Conservation (phyloP, 1,140 invertebrate genomes). For the Carposina sasakii region DNA sequence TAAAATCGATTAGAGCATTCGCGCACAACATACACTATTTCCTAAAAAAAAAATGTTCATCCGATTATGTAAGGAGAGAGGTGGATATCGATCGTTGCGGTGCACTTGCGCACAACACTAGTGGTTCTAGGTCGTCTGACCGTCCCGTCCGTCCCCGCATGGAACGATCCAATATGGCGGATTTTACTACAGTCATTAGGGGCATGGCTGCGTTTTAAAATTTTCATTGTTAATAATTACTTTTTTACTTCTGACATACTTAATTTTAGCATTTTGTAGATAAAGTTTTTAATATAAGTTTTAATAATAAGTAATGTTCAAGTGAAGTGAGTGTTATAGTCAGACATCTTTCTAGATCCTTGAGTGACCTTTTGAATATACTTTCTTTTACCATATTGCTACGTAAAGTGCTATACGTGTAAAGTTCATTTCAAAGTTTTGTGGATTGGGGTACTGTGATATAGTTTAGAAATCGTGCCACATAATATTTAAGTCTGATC, state of each 20-base stretch:
- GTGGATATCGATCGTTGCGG: conserved; percentile 33
- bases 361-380: conserved; percentile 65
- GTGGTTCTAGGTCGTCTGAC: conserved; percentile 37
- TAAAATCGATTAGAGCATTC: no score
- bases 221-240: conserved; percentile 33
- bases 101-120: conserved; percentile 61
- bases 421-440: conserved; percentile 32
- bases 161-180: conserved; percentile 66
- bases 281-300: conserved; percentile 45
- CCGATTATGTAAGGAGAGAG: no score
- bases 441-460: conserved; percentile 45
- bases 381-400: conserved; percentile 68
- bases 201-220: conserved; percentile 51
- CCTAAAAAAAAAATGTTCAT: no score
- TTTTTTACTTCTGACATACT: conserved; percentile 35
- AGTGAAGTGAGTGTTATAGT: conserved; percentile 50
- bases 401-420: conserved; percentile 31
- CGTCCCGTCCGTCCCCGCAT: no score
- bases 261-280: conserved; percentile 45
- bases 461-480: conserved; percentile 51
- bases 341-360: conserved; percentile 57
- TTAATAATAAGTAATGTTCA: conserved; percentile 48
- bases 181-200: conserved; percentile 54
- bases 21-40: no score
- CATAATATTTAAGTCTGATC: conserved; percentile 46